Percentiles rank a stretch among this genome's conserved stretches.
Conservation (phyloP, 2,888 invertebrate genomes). For the Acrobasis suavella region DNA sequence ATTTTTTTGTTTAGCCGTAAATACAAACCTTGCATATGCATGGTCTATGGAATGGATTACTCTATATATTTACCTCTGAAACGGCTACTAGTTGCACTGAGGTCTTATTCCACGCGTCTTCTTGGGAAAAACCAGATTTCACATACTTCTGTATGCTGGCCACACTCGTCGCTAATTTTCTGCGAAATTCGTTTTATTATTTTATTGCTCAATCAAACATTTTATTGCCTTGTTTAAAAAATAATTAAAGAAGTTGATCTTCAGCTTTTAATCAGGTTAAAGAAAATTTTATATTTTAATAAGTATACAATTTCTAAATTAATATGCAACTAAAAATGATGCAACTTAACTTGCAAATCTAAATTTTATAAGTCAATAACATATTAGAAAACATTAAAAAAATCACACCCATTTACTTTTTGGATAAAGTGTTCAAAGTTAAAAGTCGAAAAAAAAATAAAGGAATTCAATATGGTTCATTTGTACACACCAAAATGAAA, state of each 20-base stretch:
- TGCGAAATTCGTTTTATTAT: slow-evolving; percentile 48
- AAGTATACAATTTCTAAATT: neutral
- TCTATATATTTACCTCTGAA: slow-evolving; percentile 85
- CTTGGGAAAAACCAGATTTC: slow-evolving; percentile 83
- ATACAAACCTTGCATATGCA: too few relatives aligned
- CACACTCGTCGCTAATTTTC: slow-evolving; percentile 86
- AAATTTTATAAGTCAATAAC: neutral
- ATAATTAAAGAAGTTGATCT: slow-evolving; percentile 1
- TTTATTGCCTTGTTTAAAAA: slow-evolving; percentile 20
- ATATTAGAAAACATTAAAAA: neutral
- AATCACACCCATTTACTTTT: neutral
- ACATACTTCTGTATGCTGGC: slow-evolving; percentile 85
- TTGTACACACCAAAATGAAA: too few relatives aligned
- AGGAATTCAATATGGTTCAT: too few relatives aligned
- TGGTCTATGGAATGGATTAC: neutral
- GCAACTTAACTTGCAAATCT: neutral
- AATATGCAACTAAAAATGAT: neutral
- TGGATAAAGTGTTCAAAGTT: neutral
- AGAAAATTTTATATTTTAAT: neutral
- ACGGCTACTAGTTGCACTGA: slow-evolving; percentile 91
- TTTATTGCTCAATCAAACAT: slow-evolving; percentile 4
- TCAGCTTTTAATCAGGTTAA: slow-evolving; percentile 6
- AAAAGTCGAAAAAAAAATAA: too few relatives aligned
- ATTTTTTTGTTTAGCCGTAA: too few relatives aligned
- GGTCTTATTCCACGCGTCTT: slow-evolving; percentile 93